phyloP scores from a whole-genome alignment of 1,140 invertebrate species.

The Drosophila sp. region DNA sequence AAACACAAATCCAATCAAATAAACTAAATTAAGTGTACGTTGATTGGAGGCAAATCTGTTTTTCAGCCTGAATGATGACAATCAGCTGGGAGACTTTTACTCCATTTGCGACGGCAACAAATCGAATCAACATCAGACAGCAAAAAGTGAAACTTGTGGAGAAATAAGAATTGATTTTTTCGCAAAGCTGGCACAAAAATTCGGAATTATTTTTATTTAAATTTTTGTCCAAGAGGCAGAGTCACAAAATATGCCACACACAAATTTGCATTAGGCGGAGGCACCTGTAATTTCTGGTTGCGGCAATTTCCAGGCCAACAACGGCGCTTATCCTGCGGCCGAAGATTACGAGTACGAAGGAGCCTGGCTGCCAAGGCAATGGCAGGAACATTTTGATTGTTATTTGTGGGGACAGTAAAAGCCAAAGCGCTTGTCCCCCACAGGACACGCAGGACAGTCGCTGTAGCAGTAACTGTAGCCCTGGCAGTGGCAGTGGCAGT shows the following conservation, averaged over 20 bases:
- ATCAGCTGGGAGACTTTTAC: slow-evolving; percentile 52
- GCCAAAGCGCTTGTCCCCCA: slow-evolving; percentile 56
- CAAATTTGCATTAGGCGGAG: slow-evolving; percentile 76
- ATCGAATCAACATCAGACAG: slow-evolving; percentile 53
- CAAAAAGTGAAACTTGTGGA: slow-evolving; percentile 9
- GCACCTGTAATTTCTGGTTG: slow-evolving; percentile 73
- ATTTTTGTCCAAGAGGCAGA: slow-evolving; percentile 26
- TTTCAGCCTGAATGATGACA: slow-evolving; percentile 81
- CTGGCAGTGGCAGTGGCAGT: slow-evolving; percentile 10
- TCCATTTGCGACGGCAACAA: slow-evolving; percentile 39
- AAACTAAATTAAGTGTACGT: slow-evolving; percentile 83
- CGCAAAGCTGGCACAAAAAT: slow-evolving; percentile 54
- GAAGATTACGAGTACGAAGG: slow-evolving; percentile 38
- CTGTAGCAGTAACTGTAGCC: slow-evolving; percentile 30
- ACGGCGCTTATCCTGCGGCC: slow-evolving; percentile 51
- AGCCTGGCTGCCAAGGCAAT: slow-evolving; percentile 25
- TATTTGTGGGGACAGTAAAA: slow-evolving; percentile 81
- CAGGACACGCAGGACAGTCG: slow-evolving; percentile 26
- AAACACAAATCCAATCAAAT: slow-evolving; percentile 83
- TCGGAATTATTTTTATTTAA: slow-evolving; percentile 58
- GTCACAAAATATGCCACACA: slow-evolving; percentile 72
- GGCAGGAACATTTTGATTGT: slow-evolving; percentile 68
- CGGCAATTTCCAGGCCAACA: slow-evolving; percentile 67
- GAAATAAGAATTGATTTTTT: slow-evolving; percentile 47
- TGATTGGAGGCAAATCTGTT: slow-evolving; percentile 83